A percentile compares a stretch with the other conserved stretches of the same genome.
These are phyloP conservation scores for Notarius lentiginosus DNA, from an alignment of 2,113 vertebrate genomes.

Conservation along the genomic window DNA sequence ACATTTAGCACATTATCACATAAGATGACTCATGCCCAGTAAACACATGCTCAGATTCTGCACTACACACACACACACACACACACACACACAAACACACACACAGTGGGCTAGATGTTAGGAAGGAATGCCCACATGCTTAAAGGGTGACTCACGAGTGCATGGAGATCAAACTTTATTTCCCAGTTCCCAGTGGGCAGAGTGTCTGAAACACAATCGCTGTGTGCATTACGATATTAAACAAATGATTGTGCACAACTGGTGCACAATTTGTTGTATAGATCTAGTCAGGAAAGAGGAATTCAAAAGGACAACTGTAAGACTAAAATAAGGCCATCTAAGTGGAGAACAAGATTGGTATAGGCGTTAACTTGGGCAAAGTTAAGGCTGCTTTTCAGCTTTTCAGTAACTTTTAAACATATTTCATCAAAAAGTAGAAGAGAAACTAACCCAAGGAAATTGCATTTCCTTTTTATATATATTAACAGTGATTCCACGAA, in stretches of 20 bases:
- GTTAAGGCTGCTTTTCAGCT: not conserved
- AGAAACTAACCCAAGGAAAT: not conserved
- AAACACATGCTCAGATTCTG: not conserved
- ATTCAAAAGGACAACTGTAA: not conserved
- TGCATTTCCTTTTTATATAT: not conserved
- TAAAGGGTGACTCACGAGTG: conserved; percentile 39
- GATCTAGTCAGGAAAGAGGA: not conserved
- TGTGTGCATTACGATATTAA: not conserved
- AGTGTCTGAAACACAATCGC: conserved; percentile 32
- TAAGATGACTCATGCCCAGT: conserved; percentile 16
- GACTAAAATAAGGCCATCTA: not conserved
- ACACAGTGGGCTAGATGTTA: conserved; percentile 20
- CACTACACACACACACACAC: conserved; percentile 18
- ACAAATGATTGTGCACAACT: not conserved
- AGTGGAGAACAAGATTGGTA: not conserved
- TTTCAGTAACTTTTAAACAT: not conserved
- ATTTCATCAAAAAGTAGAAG: not conserved
- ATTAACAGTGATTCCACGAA: no score
- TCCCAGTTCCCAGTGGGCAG: conserved; percentile 25
- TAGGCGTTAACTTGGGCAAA: not conserved
- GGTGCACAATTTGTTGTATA: not conserved
- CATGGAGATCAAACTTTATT: conserved; percentile 39
- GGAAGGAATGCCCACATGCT: conserved; percentile 50
- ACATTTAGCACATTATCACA: conserved; percentile 36
- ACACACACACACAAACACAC: conserved; percentile 26